phyloP scores from a whole-genome alignment of 1,140 invertebrate genomes.

The Aphis craccivora region DNA sequence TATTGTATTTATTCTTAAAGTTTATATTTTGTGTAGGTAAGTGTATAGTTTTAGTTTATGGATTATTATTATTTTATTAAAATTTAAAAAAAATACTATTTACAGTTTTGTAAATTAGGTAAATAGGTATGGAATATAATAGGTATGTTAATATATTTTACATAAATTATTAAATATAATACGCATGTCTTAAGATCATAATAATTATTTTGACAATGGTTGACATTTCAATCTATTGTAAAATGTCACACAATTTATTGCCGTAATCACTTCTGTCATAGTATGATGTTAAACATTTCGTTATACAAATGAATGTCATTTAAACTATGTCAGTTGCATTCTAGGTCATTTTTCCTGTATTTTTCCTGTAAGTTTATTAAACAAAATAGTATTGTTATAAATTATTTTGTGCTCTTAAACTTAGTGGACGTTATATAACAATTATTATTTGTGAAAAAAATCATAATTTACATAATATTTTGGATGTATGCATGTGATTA shows the following conservation, averaged over 20 bases:
- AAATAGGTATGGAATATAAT: background rate
- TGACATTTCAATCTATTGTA: conserved; percentile 4
- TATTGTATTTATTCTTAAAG: no score
- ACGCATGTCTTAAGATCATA: background rate
- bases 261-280: background rate
- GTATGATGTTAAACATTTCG: background rate
- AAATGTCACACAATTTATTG: background rate
- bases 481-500: background rate
- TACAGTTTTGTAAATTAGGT: background rate
- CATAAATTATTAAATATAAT: background rate
- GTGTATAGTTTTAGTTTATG: background rate
- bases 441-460: background rate
- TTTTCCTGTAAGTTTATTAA: background rate
- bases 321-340: conserved; percentile 10
- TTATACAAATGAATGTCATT: background rate
- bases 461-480: background rate
- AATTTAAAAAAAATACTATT: background rate
- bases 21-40: background rate
- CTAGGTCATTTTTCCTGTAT: background rate
- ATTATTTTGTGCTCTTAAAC: background rate
- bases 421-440: background rate
- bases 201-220: background rate
- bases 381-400: background rate
- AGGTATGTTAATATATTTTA: background rate
- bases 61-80: background rate